These are phyloP conservation scores for Ceriagrion tenellum DNA, from an alignment of 2,888 invertebrate species.

Conservation along the genomic window DNA sequence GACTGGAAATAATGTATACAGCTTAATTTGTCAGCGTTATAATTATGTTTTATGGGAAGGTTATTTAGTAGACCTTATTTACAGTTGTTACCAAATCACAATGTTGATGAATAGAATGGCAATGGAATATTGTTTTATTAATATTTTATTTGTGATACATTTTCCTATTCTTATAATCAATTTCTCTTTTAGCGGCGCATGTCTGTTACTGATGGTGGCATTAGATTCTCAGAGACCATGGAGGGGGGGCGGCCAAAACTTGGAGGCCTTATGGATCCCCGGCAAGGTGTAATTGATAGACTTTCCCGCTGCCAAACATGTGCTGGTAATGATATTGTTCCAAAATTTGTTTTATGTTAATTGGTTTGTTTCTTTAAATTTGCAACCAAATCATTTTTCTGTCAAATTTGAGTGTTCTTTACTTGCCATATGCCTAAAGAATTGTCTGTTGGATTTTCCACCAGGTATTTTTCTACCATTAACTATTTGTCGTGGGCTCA, in stretches of 20 bases:
- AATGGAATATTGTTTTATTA: not conserved
- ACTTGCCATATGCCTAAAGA: too few relatives aligned
- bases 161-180: conserved; percentile 13
- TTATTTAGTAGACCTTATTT: too few relatives aligned
- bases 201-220: conserved; percentile 98
- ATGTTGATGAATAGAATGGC: too few relatives aligned
- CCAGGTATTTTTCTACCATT: too few relatives aligned
- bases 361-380: too few relatives aligned
- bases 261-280: conserved; percentile 99
- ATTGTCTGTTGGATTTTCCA: too few relatives aligned
- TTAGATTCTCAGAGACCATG: conserved; percentile 98
- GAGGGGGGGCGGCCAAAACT: conserved; percentile 99
- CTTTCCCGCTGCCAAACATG: conserved; percentile 96
- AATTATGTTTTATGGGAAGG: too few relatives aligned
- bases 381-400: too few relatives aligned
- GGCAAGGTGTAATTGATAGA: conserved; percentile 98
- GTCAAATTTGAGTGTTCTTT: too few relatives aligned
- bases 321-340: conserved; percentile 80
- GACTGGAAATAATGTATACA: too few relatives aligned
- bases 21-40: too few relatives aligned
- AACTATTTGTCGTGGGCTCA: too few relatives aligned
- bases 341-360: not conserved
- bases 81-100: not conserved
- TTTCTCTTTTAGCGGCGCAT: conserved; percentile 89
- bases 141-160: not conserved